A percentile compares a stretch with the other conserved stretches of the same genome.
These are phyloP conservation scores for Nowickia ferox DNA, from an alignment of 2,888 invertebrate genomes.

Conservation along the genomic window DNA sequence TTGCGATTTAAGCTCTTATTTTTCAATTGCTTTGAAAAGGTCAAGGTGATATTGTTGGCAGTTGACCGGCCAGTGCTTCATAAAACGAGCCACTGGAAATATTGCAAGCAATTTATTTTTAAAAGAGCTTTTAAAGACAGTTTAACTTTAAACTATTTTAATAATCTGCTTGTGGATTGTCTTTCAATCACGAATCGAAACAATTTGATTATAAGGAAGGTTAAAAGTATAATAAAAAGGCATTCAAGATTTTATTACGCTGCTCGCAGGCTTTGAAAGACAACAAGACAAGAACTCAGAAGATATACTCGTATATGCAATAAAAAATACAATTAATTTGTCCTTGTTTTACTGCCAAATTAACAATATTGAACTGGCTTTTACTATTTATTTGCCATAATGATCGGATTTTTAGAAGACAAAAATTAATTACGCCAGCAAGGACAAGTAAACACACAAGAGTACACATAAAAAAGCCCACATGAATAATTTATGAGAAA, in stretches of 20 bases:
- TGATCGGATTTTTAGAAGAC: not conserved
- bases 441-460: not conserved
- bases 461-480: not conserved
- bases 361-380: slow-evolving; percentile 21
- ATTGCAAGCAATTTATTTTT: not conserved
- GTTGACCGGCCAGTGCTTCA: slow-evolving; percentile 50
- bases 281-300: not conserved
- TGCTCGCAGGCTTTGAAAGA: no score
- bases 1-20: slow-evolving; percentile 57
- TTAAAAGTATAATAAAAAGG: no score
- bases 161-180: no score
- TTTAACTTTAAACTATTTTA: no score
- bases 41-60: slow-evolving; percentile 60
- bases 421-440: slow-evolving; percentile 40
- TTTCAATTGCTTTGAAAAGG: slow-evolving; percentile 57
- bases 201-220: no score
- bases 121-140: not conserved
- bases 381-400: not conserved
- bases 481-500: slow-evolving; percentile 38
- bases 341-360: slow-evolving; percentile 14
- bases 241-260: no score
- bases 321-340: not conserved
- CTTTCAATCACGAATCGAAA: no score
- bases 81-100: not conserved
- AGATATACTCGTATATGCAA: not conserved